Conservation (phyloP, 2,797 vertebrate species). For the Dipus sagitta region DNA sequence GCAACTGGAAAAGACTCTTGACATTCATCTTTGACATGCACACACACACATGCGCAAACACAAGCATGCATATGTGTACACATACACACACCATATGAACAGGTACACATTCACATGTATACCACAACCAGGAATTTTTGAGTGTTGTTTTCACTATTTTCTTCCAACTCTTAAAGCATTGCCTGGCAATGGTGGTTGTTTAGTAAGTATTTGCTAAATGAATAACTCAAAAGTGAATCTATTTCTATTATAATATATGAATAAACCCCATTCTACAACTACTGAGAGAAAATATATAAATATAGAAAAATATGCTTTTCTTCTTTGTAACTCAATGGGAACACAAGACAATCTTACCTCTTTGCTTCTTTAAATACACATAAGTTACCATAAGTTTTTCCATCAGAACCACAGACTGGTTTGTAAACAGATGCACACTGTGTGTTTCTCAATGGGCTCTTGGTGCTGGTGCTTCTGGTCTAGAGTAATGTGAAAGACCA, state of each 20-base stretch:
- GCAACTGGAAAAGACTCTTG: no score
- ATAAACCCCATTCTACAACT: not conserved
- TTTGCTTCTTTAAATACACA: slow-evolving; percentile 85
- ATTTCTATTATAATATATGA: not conserved
- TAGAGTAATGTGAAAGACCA: slow-evolving; percentile 51
- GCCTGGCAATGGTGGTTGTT: no score
- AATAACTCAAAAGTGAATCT: no score
- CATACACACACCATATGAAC: no score
- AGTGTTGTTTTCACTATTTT: no score
- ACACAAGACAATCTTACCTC: slow-evolving; percentile 78
- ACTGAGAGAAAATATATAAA: not conserved
- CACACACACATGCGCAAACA: no score
- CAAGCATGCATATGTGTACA: no score
- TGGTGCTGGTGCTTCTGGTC: slow-evolving; percentile 74
- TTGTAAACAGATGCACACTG: slow-evolving; percentile 79
- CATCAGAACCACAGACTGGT: slow-evolving; percentile 86
- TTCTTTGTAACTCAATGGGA: slow-evolving; percentile 1
- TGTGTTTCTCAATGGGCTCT: slow-evolving; percentile 51
- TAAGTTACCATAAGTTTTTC: slow-evolving; percentile 86
- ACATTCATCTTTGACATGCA: no score
- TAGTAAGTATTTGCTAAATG: no score
- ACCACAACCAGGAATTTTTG: no score
- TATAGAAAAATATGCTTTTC: not conserved
- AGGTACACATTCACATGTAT: no score
- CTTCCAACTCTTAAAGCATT: no score